These are phyloP conservation scores for Entomobrya multifasciata DNA, from an alignment of 2,888 invertebrate species.

Conservation along the genomic window DNA sequence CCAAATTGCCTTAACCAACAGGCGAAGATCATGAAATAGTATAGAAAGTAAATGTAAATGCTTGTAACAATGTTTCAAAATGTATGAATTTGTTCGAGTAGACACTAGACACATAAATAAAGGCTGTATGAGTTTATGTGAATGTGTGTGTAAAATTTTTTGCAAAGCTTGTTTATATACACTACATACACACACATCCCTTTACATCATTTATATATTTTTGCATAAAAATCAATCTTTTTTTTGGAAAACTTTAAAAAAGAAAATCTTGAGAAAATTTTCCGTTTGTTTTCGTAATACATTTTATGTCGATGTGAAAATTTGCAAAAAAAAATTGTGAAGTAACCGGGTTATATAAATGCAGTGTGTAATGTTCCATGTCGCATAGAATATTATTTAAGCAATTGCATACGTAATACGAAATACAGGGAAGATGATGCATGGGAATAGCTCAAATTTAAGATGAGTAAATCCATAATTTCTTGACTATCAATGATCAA, in stretches of 20 bases:
- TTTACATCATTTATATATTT: not conserved
- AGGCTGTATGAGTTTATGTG: not conserved
- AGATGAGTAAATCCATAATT: too few relatives aligned
- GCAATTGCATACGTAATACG: too few relatives aligned
- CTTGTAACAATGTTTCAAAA: too few relatives aligned
- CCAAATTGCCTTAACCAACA: slow-evolving; percentile 37
- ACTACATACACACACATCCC: not conserved
- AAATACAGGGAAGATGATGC: not conserved
- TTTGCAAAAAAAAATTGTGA: not conserved
- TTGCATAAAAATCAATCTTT: not conserved
- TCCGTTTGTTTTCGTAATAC: not conserved
- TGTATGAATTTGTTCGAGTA: not conserved
- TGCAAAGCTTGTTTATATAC: not conserved
- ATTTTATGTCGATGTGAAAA: not conserved
- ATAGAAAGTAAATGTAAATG: too few relatives aligned
- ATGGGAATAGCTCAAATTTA: too few relatives aligned
- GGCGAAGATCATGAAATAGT: not conserved
- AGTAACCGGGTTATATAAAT: slow-evolving; percentile 31
- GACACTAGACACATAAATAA: not conserved
- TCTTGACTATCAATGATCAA: too few relatives aligned
- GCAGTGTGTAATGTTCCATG: not conserved
- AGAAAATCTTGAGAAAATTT: not conserved
- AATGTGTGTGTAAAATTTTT: not conserved
- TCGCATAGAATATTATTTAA: not conserved
- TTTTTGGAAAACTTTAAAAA: not conserved